Percentiles rank a stretch among this genome's conserved stretches.
These are phyloP conservation scores for Lutjanus argentimaculatus DNA, from an alignment of 2,797 vertebrate species.

Conservation along the genomic window DNA sequence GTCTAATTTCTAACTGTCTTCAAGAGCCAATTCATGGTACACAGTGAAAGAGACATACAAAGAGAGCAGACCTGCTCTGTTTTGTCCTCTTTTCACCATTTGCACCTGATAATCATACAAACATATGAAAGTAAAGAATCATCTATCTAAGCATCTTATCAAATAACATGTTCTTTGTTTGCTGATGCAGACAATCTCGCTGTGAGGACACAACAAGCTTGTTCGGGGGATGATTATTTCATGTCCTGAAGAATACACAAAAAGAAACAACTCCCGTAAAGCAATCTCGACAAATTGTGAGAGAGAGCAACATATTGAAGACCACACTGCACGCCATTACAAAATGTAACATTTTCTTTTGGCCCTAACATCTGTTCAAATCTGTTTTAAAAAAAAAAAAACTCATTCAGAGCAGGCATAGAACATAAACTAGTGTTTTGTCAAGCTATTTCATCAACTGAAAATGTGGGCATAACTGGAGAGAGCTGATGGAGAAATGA, in stretches of 20 bases:
- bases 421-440: slow-evolving; percentile 84
- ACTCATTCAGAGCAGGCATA: slow-evolving; percentile 47
- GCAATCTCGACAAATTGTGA: slow-evolving; percentile 76
- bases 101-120: slow-evolving; percentile 64
- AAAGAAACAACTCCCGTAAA: slow-evolving; percentile 75
- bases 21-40: slow-evolving; percentile 83
- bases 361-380: slow-evolving; percentile 76
- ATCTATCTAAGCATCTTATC: slow-evolving; percentile 80
- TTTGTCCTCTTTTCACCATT: slow-evolving; percentile 59
- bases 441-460: slow-evolving; percentile 84
- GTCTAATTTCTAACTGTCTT: slow-evolving; percentile 89
- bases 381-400: slow-evolving; percentile 47
- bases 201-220: slow-evolving; percentile 65
- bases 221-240: slow-evolving; percentile 80
- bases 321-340: slow-evolving; percentile 44
- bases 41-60: slow-evolving; percentile 79
- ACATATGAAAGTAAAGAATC: slow-evolving; percentile 73
- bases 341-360: slow-evolving; percentile 74
- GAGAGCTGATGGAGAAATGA: slow-evolving; percentile 85
- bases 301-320: slow-evolving; percentile 65
- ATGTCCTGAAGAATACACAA: slow-evolving; percentile 64
- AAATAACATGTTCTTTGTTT: slow-evolving; percentile 75
- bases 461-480: slow-evolving; percentile 82
- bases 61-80: slow-evolving; percentile 68
- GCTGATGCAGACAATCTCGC: slow-evolving; percentile 70